These are phyloP conservation scores for Dryas iulia DNA, from an alignment of 1,140 invertebrate genomes.

Conservation along the genomic window DNA sequence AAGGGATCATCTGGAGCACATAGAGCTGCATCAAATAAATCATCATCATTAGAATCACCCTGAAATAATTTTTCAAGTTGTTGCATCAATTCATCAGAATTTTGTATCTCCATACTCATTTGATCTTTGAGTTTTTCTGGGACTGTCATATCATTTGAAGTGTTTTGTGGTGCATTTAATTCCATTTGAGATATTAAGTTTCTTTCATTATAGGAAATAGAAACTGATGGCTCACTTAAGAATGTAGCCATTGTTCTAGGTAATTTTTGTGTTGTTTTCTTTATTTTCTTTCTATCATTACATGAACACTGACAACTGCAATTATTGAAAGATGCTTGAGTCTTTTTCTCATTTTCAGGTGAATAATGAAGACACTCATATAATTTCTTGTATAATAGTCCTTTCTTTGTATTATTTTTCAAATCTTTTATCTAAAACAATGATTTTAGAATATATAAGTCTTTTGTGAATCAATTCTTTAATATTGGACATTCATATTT, in stretches of 20 bases:
- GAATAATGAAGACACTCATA: slow-evolving; percentile 55
- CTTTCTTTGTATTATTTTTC: slow-evolving; percentile 60
- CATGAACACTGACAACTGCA: slow-evolving; percentile 60
- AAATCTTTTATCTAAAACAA: slow-evolving; percentile 55
- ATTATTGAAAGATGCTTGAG: slow-evolving; percentile 49
- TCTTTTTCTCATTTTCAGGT: slow-evolving; percentile 66
- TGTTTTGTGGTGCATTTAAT: not conserved
- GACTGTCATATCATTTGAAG: slow-evolving; percentile 2
- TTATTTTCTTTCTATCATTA: slow-evolving; percentile 49
- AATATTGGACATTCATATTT: not conserved
- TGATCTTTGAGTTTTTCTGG: slow-evolving; percentile 13
- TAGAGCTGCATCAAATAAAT: slow-evolving; percentile 63
- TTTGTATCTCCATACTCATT: slow-evolving; percentile 17
- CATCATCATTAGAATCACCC: slow-evolving; percentile 63
- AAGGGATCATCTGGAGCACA: slow-evolving; percentile 38
- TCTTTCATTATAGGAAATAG: not conserved
- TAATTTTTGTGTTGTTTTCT: slow-evolving; percentile 34
- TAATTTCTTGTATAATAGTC: slow-evolving; percentile 57
- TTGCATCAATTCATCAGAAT: slow-evolving; percentile 59
- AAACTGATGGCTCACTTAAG: not conserved
- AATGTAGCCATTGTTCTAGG: slow-evolving; percentile 14
- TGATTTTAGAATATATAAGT: not conserved
- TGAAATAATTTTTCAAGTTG: slow-evolving; percentile 68
- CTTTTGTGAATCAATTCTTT: not conserved
- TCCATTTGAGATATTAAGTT: not conserved